Conservation (phyloP, 2,113 vertebrate genomes). For the Chinchilla lanigera region DNA sequence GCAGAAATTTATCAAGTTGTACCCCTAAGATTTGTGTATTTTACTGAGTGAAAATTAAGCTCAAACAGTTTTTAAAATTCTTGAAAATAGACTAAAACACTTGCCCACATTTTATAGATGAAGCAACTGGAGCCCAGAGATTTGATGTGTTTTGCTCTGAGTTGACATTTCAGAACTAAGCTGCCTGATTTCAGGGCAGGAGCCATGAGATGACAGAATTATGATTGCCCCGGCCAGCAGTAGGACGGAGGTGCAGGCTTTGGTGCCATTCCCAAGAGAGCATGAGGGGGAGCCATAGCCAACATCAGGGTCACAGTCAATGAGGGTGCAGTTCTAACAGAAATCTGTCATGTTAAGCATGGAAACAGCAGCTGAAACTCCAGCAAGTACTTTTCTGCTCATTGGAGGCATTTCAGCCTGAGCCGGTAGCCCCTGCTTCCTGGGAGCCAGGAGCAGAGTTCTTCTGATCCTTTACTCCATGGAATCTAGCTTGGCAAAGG, state of each 20-base stretch:
- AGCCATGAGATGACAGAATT: not conserved
- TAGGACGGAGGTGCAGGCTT: not conserved
- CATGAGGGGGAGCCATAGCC: not conserved
- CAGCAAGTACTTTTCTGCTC: not conserved
- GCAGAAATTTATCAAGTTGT: not conserved
- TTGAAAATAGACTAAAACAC: not conserved
- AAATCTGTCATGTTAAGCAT: not conserved
- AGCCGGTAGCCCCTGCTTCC: not conserved
- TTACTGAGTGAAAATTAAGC: constrained; percentile 18
- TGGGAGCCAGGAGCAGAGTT: not conserved
- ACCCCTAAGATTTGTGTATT: not conserved
- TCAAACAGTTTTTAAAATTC: not conserved
- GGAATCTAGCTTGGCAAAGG: not conserved
- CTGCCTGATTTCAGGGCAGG: not conserved
- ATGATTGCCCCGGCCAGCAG: not conserved
- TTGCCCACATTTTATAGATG: not conserved
- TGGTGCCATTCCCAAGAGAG: not conserved
- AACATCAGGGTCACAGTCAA: not conserved
- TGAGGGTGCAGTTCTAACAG: not conserved
- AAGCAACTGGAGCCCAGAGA: not conserved
- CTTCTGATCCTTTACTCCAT: not conserved
- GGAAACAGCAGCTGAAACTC: not conserved
- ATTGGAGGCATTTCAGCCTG: not conserved
- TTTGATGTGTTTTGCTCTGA: not conserved
- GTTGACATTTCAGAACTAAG: not conserved